These are phyloP conservation scores for Hyles lineata DNA, from an alignment of 2,888 invertebrate species.

Conservation along the genomic window DNA sequence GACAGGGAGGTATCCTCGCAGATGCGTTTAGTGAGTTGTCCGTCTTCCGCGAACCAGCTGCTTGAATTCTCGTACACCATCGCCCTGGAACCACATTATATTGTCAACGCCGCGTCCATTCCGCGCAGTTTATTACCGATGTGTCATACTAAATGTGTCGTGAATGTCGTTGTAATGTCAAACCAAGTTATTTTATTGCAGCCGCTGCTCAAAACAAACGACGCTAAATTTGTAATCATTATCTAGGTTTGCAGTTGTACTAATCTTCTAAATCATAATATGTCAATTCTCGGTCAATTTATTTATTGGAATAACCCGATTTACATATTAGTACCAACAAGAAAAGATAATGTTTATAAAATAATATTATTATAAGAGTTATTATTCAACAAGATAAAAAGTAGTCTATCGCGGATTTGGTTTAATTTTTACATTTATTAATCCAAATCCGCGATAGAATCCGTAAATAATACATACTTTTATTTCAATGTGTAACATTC, in stretches of 20 bases:
- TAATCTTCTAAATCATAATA: neutral
- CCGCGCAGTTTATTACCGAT: neutral
- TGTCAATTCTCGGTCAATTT: neutral
- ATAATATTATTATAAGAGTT: no score
- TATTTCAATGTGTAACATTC: no score
- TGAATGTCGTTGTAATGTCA: conserved; percentile 14
- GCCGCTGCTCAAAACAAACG: conserved; percentile 17
- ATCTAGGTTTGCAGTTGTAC: neutral
- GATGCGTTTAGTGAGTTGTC: conserved; percentile 90
- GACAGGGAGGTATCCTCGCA: conserved; percentile 90
- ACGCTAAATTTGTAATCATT: neutral
- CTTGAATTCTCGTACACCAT: conserved; percentile 92
- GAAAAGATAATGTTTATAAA: no score
- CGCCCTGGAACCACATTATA: conserved; percentile 83
- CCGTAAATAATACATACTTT: no score
- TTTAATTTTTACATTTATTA: no score
- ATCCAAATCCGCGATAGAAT: no score
- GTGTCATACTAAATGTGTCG: conserved; percentile 8
- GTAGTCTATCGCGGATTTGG: no score
- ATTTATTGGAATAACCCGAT: neutral
- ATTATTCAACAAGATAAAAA: no score
- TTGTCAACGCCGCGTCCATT: neutral
- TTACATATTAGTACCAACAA: no score
- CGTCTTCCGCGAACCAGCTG: conserved; percentile 96
- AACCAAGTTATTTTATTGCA: conserved; percentile 3